Conservation (phyloP, 2,113 vertebrate species). For the Poecile atricapillus region DNA sequence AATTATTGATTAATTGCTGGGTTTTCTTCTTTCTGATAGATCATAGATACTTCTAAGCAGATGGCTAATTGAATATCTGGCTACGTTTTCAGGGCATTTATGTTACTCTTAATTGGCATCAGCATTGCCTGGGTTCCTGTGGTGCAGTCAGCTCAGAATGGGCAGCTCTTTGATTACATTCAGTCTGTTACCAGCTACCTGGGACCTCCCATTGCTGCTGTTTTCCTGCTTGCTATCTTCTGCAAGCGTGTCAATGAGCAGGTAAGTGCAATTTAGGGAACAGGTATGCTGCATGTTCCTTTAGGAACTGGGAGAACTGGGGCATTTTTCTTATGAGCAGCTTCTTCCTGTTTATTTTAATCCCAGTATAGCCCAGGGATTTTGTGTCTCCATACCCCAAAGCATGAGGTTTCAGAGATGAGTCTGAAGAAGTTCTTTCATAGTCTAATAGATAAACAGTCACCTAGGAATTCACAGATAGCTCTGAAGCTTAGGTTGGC, state of each 20-base stretch:
- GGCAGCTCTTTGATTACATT: constrained; percentile 95
- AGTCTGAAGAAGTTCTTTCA: neutral
- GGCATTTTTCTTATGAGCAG: neutral
- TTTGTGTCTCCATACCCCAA: neutral
- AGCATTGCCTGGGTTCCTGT: constrained; percentile 97
- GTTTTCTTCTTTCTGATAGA: neutral
- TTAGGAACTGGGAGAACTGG: neutral
- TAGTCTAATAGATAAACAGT: neutral
- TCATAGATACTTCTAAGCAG: neutral
- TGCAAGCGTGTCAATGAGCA: constrained; percentile 89
- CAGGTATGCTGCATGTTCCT: neutral
- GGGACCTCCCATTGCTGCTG: constrained; percentile 88
- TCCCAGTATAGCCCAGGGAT: neutral
- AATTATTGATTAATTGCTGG: neutral
- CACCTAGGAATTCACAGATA: neutral
- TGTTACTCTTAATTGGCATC: constrained; percentile 84
- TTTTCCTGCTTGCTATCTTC: constrained; percentile 90
- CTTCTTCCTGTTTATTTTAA: neutral
- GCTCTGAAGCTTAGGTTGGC: neutral
- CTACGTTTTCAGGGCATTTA: constrained; percentile 83
- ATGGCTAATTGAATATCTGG: constrained; percentile 18
- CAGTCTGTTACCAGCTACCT: constrained; percentile 92
- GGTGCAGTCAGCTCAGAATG: constrained; percentile 87
- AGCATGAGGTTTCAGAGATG: neutral
- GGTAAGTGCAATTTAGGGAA: constrained; percentile 64